A percentile compares a stretch with the other conserved stretches of the same genome.
Conservation (phyloP, 2,797 vertebrate genomes). For the Odontamblyopus rebecca region DNA sequence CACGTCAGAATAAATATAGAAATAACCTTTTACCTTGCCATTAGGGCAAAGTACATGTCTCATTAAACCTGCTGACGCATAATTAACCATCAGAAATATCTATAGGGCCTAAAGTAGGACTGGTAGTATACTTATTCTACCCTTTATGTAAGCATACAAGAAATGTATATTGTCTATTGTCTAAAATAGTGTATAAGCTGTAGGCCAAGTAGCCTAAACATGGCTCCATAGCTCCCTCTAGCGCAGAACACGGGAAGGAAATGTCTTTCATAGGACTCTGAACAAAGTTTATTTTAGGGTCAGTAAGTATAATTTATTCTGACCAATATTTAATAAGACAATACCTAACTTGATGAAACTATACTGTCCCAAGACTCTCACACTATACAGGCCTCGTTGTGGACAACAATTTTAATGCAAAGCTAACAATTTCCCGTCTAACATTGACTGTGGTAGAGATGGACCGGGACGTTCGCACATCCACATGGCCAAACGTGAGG, state of each 20-base stretch:
- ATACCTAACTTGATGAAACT: background rate
- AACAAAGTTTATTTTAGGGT: background rate
- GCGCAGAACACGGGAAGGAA: slow-evolving; percentile 32
- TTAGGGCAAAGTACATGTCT: background rate
- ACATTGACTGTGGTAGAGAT: slow-evolving; percentile 9
- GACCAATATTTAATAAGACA: background rate
- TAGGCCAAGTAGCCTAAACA: background rate
- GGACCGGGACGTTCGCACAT: slow-evolving; percentile 18
- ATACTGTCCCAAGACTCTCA: background rate
- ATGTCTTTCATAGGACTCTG: background rate
- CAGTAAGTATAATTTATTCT: background rate
- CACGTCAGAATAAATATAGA: background rate
- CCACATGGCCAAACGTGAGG: slow-evolving; percentile 23
- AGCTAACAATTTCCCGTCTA: background rate
- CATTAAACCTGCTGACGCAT: background rate
- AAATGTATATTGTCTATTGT: background rate
- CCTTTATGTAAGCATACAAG: background rate
- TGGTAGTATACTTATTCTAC: background rate
- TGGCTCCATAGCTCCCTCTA: slow-evolving; percentile 53
- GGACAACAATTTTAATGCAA: background rate
- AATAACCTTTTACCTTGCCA: slow-evolving; percentile 1
- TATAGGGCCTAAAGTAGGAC: background rate
- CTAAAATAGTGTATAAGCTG: background rate
- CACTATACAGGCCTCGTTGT: background rate
- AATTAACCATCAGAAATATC: background rate